Evolutionary conservation across 2,113 vertebrate genomes (phyloP), one percentile per base, ranked within the genome.

Genomic region (Brachyhypopomus gauderio): DNA sequence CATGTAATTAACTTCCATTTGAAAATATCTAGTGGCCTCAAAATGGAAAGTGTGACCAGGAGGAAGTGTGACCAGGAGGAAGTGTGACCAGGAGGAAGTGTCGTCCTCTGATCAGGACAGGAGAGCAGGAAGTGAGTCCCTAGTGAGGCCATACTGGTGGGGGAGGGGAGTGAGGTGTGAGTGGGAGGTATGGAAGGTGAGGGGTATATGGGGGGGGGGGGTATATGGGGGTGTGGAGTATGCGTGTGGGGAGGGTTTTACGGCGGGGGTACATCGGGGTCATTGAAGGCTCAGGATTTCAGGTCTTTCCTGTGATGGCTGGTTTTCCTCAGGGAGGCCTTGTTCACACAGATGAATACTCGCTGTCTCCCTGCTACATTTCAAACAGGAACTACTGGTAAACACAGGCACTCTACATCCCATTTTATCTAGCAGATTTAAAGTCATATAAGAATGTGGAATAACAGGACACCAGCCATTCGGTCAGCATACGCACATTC

Each of bases 301-400:
- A 17, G 64, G 30, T n/a, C 64, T 22, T 70, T n/a, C 41, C 66
- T 20, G 19, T 41, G 36, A 41, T 8, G 34, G 23, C 66, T 41
- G 36, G 36, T 22, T 8, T 3, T 70, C 66, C 12, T 70, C 66
- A 67, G 64, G 30, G 27, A 34, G 27, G 4, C 25, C 63, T 66
- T 66, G 27, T 66, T 34, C 63, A 38, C 7, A 34, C 22, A 25
- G 60, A 66, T 16, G 9, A 34, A 25, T 7, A 19, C 27, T 34
- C 34, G 3, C 34, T 70, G 78, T 80, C 78, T 60, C 55, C 30
- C 11, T 48, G 6, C 34, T 4, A 22, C 27, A 9, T 23, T 45
- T 55, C 25, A 72, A 48, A 17, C 36, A 34, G 69, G 58, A 79
- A 62, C 69, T 36, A 38, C 66, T 41, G 38, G 20, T 41, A 70